Conservation (phyloP, 2,888 invertebrate species). For the Pyralis farinalis region DNA sequence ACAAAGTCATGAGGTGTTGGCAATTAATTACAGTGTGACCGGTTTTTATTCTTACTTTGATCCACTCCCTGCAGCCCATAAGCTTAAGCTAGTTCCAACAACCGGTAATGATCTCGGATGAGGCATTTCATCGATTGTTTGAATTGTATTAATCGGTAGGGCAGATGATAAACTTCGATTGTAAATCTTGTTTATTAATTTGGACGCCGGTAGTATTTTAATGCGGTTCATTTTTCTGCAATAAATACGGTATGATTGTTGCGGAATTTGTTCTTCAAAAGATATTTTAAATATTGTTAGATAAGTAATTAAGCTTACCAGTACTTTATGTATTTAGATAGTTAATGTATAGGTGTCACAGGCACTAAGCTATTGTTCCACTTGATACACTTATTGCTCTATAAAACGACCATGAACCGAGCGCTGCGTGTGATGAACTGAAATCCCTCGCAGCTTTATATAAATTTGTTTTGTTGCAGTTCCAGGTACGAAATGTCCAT, state of each 20-base stretch:
- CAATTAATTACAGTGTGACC: too few relatives aligned
- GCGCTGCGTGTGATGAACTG: neutral
- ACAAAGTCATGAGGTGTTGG: too few relatives aligned
- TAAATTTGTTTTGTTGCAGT: neutral
- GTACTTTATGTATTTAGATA: too few relatives aligned
- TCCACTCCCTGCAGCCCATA: conserved; percentile 55
- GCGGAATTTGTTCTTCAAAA: too few relatives aligned
- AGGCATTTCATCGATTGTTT: conserved; percentile 64
- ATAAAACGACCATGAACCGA: neutral
- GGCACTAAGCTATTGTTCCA: too few relatives aligned
- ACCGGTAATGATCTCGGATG: conserved; percentile 71
- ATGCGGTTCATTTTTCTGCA: conserved; percentile 1
- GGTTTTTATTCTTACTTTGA: conserved; percentile 41
- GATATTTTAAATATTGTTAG: too few relatives aligned
- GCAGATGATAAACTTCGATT: conserved; percentile 6
- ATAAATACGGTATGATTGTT: too few relatives aligned
- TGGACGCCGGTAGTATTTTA: neutral
- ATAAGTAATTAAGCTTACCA: too few relatives aligned
- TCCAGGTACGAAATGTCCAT: neutral
- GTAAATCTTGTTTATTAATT: neutral
- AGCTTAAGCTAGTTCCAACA: conserved; percentile 76
- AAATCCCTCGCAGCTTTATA: neutral
- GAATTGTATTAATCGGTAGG: conserved; percentile 11
- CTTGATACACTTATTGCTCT: too few relatives aligned
- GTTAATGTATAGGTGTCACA: too few relatives aligned